Percentiles rank a stretch among this genome's conserved stretches.
Evolutionary conservation across 2,113 vertebrate genomes (phyloP).

Genomic region (Ibidorhyncha struthersii): DNA sequence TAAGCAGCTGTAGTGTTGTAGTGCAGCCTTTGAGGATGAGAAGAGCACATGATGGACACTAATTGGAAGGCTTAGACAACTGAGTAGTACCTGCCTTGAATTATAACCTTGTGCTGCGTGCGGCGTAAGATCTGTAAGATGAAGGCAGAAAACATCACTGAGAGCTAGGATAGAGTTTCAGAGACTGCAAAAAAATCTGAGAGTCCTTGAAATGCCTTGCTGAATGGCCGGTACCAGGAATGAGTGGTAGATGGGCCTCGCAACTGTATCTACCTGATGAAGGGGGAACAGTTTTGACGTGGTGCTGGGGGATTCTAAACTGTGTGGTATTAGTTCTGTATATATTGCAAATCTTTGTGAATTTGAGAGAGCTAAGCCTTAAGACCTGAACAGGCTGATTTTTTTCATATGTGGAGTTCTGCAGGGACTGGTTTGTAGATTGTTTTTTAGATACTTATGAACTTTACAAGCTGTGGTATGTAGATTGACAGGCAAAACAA

Average conservation of each 20-base stretch:
- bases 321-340: not conserved
- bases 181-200: not conserved
- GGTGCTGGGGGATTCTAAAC: not conserved
- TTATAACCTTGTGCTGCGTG: not conserved
- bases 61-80: constrained; percentile 14
- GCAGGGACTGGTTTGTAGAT: not conserved
- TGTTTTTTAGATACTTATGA: not conserved
- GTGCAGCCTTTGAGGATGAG: not conserved
- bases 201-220: not conserved
- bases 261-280: not conserved
- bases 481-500: not conserved
- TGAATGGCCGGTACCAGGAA: not conserved
- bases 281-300: not conserved
- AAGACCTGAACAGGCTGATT: not conserved
- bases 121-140: not conserved
- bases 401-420: not conserved
- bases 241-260: not conserved
- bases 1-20: not conserved
- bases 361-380: not conserved
- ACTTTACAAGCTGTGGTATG: not conserved
- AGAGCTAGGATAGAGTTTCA: not conserved
- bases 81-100: not conserved
- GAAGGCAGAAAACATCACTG: not conserved
- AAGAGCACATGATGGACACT: constrained; percentile 24
- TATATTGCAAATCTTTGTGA: not conserved